Evolutionary conservation across 2,113 vertebrate species (phyloP).

Genomic region (Cryptotis parvus): DNA sequence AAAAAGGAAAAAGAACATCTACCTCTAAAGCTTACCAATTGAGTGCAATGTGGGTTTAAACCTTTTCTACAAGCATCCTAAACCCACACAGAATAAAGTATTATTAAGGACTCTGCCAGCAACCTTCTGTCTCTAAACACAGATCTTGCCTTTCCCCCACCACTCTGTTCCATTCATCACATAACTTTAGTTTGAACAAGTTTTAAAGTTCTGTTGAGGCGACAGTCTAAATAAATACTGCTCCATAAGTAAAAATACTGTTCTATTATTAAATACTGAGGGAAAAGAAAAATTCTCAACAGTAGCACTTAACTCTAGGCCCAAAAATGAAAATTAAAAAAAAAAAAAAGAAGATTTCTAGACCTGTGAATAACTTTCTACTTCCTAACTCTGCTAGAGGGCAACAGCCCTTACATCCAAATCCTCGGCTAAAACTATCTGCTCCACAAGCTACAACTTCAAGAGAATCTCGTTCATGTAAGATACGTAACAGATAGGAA

Average conservation of each 20-base stretch:
- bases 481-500: too few species aligned
- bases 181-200: constrained; percentile 8
- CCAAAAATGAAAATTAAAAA: too few species aligned
- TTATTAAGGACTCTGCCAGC: not conserved
- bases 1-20: too few species aligned
- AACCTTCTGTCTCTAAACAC: not conserved
- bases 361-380: constrained; percentile 24
- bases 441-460: not conserved
- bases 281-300: constrained; percentile 39
- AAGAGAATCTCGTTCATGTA: not conserved
- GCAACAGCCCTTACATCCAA: not conserved
- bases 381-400: constrained; percentile 47
- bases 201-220: constrained; percentile 38
- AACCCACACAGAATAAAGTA: not conserved
- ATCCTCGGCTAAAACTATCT: constrained; percentile 9
- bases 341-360: not conserved
- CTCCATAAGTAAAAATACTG: not conserved
- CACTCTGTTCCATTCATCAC: not conserved
- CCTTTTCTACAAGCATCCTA: constrained; percentile 32
- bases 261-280: constrained; percentile 49
- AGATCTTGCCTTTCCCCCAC: not conserved
- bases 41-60: constrained; percentile 5
- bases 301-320: constrained; percentile 33
- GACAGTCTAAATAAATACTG: constrained; percentile 35
- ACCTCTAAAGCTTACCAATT: not conserved